A percentile compares a stretch with the other conserved stretches of the same genome.
Conservation (phyloP, 92 coral and sea anemone species). For the Parazoanthus darwini region DNA sequence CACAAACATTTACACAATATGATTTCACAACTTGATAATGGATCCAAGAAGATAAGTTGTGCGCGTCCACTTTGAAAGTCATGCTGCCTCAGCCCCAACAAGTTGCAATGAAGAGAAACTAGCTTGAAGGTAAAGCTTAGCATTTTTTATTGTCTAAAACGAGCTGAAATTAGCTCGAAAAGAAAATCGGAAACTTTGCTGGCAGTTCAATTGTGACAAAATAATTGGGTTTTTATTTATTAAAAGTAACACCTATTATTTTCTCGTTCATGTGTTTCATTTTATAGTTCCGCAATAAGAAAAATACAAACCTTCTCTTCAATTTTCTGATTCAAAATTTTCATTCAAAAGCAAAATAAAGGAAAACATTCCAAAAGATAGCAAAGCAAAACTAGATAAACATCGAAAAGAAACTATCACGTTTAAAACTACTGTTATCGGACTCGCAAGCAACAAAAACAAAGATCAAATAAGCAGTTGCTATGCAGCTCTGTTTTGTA, state of each 20-base stretch:
- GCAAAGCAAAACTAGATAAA: not conserved
- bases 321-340: no score
- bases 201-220: not conserved
- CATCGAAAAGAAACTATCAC: not conserved
- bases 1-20: not conserved
- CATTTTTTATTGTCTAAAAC: not conserved
- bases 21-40: not conserved
- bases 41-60: not conserved
- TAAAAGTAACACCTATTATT: conserved; percentile 6
- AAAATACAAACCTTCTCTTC: not conserved
- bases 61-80: not conserved
- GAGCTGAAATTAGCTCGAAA: not conserved
- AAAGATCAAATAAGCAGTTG: not conserved
- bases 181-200: not conserved
- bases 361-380: no score
- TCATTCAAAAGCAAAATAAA: no score
- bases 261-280: not conserved
- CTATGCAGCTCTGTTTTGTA: not conserved
- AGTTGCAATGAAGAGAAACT: no score
- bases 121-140: not conserved
- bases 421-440: not conserved
- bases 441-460: not conserved
- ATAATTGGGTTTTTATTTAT: conserved; percentile 14
- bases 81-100: not conserved
- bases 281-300: not conserved